Evolutionary conservation across 1,140 invertebrate species (phyloP).

Genomic region (Probaryconus sp.): DNA sequence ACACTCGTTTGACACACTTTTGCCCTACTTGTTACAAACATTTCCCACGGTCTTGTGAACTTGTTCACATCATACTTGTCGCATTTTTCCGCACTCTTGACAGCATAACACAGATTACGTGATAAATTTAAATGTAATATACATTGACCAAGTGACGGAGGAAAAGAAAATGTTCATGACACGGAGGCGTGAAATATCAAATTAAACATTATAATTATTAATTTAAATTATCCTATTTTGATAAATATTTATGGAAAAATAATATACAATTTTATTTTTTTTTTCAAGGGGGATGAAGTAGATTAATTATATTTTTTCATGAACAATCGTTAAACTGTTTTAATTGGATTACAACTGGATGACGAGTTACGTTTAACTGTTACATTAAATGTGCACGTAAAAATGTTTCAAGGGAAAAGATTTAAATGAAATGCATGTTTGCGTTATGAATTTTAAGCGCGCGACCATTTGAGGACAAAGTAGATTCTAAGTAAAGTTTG

Average conservation of each 20-base stretch:
- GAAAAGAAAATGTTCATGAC: too few species aligned
- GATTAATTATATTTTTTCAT: background rate
- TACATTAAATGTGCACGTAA: too few species aligned
- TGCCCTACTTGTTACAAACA: slow-evolving; percentile 34
- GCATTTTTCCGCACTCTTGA: slow-evolving; percentile 34
- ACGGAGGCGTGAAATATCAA: too few species aligned
- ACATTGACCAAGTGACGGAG: slow-evolving; percentile 15
- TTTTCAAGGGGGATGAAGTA: too few species aligned
- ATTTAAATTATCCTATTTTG: too few species aligned
- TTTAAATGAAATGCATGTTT: background rate
- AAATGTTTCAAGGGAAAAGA: too few species aligned
- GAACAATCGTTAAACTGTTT: too few species aligned
- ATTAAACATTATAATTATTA: too few species aligned
- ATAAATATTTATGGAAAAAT: too few species aligned
- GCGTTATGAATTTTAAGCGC: slow-evolving; percentile 12
- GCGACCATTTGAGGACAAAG: slow-evolving; percentile 41
- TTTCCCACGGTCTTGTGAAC: slow-evolving; percentile 38
- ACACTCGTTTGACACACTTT: slow-evolving; percentile 48
- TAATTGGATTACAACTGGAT: too few species aligned
- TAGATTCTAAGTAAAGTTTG: slow-evolving; percentile 47
- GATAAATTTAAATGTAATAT: slow-evolving; percentile 32
- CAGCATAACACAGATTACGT: slow-evolving; percentile 26
- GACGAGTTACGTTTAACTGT: too few species aligned
- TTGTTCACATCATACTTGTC: slow-evolving; percentile 25
- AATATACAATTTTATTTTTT: too few species aligned